A percentile compares a stretch with the other conserved stretches of the same genome.
phyloP scores from a whole-genome alignment of 2,797 vertebrate genomes.

The Spinus olivaceus region DNA sequence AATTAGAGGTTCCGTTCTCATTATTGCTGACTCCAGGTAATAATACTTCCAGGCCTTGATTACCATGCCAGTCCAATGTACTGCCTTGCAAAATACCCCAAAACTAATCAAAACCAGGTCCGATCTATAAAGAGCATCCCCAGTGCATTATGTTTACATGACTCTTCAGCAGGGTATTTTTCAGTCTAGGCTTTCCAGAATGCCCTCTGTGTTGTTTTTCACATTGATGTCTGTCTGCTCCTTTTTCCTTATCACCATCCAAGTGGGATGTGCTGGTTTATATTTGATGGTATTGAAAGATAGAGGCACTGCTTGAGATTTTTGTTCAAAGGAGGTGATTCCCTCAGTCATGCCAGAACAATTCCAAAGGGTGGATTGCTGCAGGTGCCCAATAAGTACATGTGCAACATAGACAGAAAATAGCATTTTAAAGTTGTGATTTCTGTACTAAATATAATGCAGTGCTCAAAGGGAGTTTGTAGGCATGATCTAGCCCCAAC shows the following conservation, averaged over 20 bases:
- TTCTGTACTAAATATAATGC: neutral
- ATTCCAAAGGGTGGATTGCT: neutral
- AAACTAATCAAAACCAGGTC: constrained; percentile 40
- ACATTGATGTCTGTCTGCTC: neutral
- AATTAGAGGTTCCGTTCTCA: constrained; percentile 71
- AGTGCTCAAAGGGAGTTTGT: neutral
- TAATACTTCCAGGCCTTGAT: constrained; percentile 61
- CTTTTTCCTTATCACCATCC: neutral
- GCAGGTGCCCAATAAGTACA: neutral
- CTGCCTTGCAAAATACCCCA: constrained; percentile 17
- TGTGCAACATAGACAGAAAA: neutral
- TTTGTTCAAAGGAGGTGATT: neutral
- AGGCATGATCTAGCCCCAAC: accelerated
- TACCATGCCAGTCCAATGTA: constrained; percentile 31
- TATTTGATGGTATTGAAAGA: neutral
- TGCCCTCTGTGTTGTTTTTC: neutral
- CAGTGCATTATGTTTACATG: neutral
- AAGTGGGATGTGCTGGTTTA: neutral
- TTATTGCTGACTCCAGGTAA: constrained; percentile 70
- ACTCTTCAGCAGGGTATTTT: neutral
- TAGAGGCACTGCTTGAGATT: neutral
- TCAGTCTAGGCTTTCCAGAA: neutral
- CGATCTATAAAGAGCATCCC: neutral
- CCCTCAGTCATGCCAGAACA: neutral
- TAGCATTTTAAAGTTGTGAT: neutral